These are phyloP conservation scores for Cyanoramphus novaezelandiae DNA, from an alignment of 2,113 vertebrate genomes.

Conservation along the genomic window DNA sequence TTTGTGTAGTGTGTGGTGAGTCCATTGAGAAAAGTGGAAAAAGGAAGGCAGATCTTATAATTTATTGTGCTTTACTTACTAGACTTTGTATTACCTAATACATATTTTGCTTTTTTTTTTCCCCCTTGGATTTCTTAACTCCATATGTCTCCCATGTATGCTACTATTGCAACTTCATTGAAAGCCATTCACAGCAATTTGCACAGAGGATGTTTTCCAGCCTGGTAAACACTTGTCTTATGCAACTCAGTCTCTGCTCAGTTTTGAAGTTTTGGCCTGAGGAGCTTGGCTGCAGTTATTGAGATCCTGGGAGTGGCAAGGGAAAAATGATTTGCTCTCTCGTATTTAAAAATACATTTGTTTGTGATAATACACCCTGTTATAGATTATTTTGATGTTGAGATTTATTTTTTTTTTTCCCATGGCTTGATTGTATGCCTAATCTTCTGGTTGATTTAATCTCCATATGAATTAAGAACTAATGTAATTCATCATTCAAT, in stretches of 20 bases:
- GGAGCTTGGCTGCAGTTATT: not conserved
- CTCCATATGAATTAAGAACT: not conserved
- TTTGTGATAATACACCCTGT: not conserved
- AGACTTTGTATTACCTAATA: not conserved
- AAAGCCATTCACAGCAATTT: not conserved
- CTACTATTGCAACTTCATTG: not conserved
- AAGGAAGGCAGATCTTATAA: not conserved
- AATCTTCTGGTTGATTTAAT: not conserved
- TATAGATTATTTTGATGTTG: not conserved
- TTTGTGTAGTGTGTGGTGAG: not conserved
- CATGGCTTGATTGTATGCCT: not conserved
- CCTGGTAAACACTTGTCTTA: not conserved
- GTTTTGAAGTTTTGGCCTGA: not conserved
- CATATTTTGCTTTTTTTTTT: fast-evolving
- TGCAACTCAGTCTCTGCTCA: not conserved
- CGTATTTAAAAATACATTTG: not conserved
- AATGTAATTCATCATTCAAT: not conserved
- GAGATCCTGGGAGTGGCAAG: not conserved
- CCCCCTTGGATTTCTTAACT: not conserved
- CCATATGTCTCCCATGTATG: not conserved
- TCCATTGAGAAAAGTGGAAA: not conserved
- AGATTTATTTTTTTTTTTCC: not conserved
- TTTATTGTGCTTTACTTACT: not conserved
- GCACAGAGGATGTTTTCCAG: not conserved
- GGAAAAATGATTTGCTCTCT: not conserved